Base-by-base conservation (phyloP, 2,113 vertebrate species). In the Galemys pyrenaicus region DNA sequence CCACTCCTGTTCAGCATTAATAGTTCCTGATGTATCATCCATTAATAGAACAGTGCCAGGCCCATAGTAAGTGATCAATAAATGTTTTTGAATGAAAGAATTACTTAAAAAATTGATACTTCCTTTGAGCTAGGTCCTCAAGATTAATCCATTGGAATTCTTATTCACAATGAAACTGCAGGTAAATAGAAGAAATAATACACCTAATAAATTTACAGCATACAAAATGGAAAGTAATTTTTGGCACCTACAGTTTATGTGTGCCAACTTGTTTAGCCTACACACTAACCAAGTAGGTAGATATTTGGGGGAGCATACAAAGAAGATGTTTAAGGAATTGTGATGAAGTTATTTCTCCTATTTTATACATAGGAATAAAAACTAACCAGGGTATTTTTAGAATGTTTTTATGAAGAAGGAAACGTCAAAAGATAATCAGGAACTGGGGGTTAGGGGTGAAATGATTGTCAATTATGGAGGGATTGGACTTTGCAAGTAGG, bases 191-290 rank as follows among this genome's bases (percentile, higher is more conserved):
- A 58, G 41, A 84, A 86, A 58, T 37, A 49, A 87, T 30, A 79
- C 2, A 80, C 0, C 12, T 54, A 24, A 35, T 75, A 92, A 67
- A 84, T 70, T 12, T 67, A 22, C 49, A 86, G 39, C 12, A 86
- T 68, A 79, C 22, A 94, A 93, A 77, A 32, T 26, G 73, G 73
- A 51, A 96, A 82, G 22, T n/a, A 78, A 93, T 32, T 87, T 58
- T 65, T 10, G 64, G 37, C 30, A 75, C 6, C 56, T 28, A 82
- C 1, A 85, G 6, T 54, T 58, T 86, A 35, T 26, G 20, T 15
- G 37, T 22, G 70, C 70, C 8, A 85, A 64, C 10, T 73, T n/a
- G 51, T 67, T 80, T 54, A 78, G 75, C 12, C 12, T 60, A 35
- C 56, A 75, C 7, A 73, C 35, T 4, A 78, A 89, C 9, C 28